Evolutionary conservation across 2,113 vertebrate genomes (phyloP).

Genomic region (Nothocercus nigrocapillus): DNA sequence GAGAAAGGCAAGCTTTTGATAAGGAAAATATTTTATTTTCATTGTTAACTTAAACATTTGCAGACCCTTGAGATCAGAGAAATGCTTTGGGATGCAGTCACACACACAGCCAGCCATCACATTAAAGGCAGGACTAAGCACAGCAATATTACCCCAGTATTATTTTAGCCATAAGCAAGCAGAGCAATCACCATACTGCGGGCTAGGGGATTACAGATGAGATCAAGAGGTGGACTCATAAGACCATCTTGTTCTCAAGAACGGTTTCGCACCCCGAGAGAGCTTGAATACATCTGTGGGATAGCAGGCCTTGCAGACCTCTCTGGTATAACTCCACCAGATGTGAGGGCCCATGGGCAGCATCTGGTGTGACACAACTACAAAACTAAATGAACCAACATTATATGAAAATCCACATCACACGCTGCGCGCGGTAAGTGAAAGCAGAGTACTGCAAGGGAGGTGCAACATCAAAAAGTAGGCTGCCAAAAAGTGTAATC

Average conservation of each 20-base stretch:
- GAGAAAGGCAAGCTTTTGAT: slow-evolving; percentile 42
- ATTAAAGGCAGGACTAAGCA: slow-evolving; percentile 27
- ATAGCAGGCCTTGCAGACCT: background rate
- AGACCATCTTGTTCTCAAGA: slow-evolving; percentile 21
- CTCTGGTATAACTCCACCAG: background rate
- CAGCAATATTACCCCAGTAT: slow-evolving; percentile 13
- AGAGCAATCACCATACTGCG: background rate
- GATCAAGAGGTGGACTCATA: slow-evolving; percentile 45
- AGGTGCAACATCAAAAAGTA: slow-evolving; percentile 24
- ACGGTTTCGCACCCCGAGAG: background rate
- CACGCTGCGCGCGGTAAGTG: background rate
- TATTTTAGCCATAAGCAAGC: background rate
- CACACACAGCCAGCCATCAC: background rate
- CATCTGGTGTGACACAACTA: slow-evolving; percentile 27
- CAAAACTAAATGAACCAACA: fast-evolving
- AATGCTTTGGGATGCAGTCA: slow-evolving; percentile 15
- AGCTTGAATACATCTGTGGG: slow-evolving; percentile 23
- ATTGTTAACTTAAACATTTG: slow-evolving; percentile 45
- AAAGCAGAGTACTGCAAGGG: slow-evolving; percentile 20
- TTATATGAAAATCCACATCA: slow-evolving; percentile 26
- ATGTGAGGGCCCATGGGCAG: slow-evolving; percentile 31
- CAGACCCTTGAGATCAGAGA: slow-evolving; percentile 34
- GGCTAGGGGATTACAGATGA: background rate
- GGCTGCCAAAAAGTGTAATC: background rate
- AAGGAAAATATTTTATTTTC: slow-evolving; percentile 41